phyloP scores from a whole-genome alignment of 1,140 invertebrate species.

The Bombus superbus region DNA sequence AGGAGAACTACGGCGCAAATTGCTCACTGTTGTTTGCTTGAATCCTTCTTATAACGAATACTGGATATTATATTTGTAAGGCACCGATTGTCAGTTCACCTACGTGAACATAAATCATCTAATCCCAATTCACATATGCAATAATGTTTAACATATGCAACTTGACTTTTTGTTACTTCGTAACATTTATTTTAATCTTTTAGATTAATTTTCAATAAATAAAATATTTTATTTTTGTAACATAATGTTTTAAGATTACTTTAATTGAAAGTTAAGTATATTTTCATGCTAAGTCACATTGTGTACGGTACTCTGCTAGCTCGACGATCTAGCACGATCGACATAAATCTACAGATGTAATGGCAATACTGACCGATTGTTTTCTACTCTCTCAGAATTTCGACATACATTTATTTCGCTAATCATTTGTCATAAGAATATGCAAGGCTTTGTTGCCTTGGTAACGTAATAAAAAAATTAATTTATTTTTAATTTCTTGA shows the following conservation, averaged over 20 bases:
- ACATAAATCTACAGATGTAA: not conserved
- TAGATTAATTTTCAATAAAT: not conserved
- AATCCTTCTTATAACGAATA: not conserved
- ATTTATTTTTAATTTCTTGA: not conserved
- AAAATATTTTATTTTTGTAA: not conserved
- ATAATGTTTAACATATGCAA: not conserved
- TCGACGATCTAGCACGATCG: not conserved
- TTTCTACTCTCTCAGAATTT: not conserved
- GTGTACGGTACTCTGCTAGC: no score
- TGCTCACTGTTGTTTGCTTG: constrained; percentile 1
- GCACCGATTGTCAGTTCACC: not conserved
- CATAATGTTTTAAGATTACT: not conserved
- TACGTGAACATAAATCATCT: not conserved
- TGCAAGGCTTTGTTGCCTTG: not conserved
- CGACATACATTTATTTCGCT: not conserved
- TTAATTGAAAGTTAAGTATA: no score
- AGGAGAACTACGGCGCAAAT: not conserved
- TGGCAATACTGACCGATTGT: not conserved
- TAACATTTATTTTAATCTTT: not conserved
- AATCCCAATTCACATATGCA: constrained; percentile 1
- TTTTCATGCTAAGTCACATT: no score
- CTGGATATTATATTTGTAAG: constrained; percentile 1
- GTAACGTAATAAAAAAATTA: not conserved
- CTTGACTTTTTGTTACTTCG: not conserved
- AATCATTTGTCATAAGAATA: not conserved